Evolutionary conservation across 2,888 invertebrate species (phyloP), one percentile per base, ranked within the genome.

Genomic region (Aporophyla nigra): DNA sequence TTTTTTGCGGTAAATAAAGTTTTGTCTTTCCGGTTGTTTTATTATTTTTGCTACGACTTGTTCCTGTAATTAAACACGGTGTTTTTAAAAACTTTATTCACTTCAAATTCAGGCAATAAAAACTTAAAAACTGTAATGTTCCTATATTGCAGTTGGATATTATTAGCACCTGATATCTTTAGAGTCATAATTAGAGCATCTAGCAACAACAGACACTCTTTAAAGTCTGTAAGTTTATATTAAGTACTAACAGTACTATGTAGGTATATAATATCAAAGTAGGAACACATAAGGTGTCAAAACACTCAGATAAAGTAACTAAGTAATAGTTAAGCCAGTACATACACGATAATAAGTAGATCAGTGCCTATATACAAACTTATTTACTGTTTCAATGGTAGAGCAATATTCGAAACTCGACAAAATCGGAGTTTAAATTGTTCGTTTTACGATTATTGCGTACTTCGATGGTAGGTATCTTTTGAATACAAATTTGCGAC

Each of bases 361-460:
- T 79, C 83, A 77, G 49, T 51, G 63, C 65, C 68, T 86, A 85
- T 83, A 76, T 86, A 78, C 80, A 56, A 73, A 74, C 84, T 88
- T 92, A 91, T 90, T 91, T 90, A 88, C 90, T 84, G 88, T 88
- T 88, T 82, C 90, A 90, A 90, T 91, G 88, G 88, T 87, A 88
- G 85, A 88, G 85, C 89, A 91, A 92, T 92, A 92, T 91, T 92
- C 90, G 90, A 93, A 93, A 94, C 92, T 93, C 91, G 91, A 93
- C 93, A 93, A 93, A 95, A 95, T 93, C 92, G 83, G 92, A 95
- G 91, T 95, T 94, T 93, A 95, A 95, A 95, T 95, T 91, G 94
- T 93, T 92, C 91, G 91, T 92, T 96, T 96, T 96, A 96, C 92
- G 94, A 93, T 95, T 93, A 95, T 95, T 89, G 92, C 89, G 91